A percentile compares a stretch with the other conserved stretches of the same genome.
Evolutionary conservation across 2,888 invertebrate species (phyloP).

Genomic region (Apodemia hepburni): DNA sequence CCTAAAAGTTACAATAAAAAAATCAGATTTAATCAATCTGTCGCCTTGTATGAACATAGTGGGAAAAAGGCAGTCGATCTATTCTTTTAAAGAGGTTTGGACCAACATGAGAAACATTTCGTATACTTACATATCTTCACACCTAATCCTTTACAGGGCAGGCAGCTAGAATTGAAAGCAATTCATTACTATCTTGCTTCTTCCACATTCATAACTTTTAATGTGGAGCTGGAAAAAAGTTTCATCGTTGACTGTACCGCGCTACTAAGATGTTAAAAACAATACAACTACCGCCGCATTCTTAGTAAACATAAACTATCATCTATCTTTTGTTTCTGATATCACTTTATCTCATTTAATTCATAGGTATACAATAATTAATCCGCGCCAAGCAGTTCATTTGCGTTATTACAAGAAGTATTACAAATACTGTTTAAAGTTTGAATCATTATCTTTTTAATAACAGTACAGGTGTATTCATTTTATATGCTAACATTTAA

Average conservation of each 20-base stretch:
- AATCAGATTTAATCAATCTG: no score
- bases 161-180: no score
- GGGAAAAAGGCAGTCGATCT: no score
- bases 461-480: background rate
- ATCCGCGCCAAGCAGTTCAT: constrained; percentile 25
- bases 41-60: no score
- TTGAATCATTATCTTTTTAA: constrained; percentile 14
- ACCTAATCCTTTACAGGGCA: no score
- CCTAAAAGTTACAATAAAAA: no score
- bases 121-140: no score
- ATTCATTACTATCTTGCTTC: no score
- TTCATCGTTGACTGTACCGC: background rate
- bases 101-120: no score
- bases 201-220: no score
- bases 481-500: constrained; percentile 3
- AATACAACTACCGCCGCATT: constrained; percentile 25
- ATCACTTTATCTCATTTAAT: constrained; percentile 32
- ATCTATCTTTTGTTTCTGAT: constrained; percentile 27
- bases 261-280: constrained; percentile 15
- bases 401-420: constrained; percentile 16
- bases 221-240: background rate
- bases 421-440: background rate
- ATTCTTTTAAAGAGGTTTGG: no score
- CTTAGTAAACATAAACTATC: constrained; percentile 24
- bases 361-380: constrained; percentile 26